Evolutionary conservation across 2,797 vertebrate species (phyloP).

Genomic region (Aplochiton taeniatus): DNA sequence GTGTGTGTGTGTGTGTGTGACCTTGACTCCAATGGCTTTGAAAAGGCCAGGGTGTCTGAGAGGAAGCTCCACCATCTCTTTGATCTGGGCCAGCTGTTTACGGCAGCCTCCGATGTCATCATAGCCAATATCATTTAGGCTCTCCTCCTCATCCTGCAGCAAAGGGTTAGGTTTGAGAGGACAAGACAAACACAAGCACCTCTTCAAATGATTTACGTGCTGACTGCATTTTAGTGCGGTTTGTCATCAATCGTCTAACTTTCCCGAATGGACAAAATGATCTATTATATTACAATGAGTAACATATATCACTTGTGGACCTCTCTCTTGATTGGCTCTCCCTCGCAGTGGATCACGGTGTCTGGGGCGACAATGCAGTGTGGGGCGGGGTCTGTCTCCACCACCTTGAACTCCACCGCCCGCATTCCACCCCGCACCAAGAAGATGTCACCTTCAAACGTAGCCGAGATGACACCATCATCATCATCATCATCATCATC

Average conservation of each 20-base stretch:
- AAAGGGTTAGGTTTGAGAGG: neutral
- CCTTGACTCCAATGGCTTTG: slow-evolving; percentile 70
- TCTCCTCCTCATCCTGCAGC: slow-evolving; percentile 64
- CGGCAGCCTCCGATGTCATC: slow-evolving; percentile 68
- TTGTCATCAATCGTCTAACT: too few species aligned
- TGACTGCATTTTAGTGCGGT: too few species aligned
- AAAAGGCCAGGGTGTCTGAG: slow-evolving; percentile 64
- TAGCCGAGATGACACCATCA: neutral
- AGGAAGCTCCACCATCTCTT: slow-evolving; percentile 71
- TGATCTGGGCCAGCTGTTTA: slow-evolving; percentile 68
- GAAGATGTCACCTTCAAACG: slow-evolving; percentile 58
- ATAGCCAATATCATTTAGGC: slow-evolving; percentile 64
- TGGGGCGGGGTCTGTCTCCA: slow-evolving; percentile 61
- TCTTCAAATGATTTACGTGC: too few species aligned
- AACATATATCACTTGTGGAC: slow-evolving; percentile 19
- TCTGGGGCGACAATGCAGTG: slow-evolving; percentile 69
- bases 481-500: neutral
- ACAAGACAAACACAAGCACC: neutral
- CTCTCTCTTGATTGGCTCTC: slow-evolving; percentile 68
- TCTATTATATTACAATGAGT: too few species aligned
- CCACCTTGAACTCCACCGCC: slow-evolving; percentile 66
- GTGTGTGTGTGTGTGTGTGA: slow-evolving; percentile 13
- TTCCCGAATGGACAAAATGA: too few species aligned
- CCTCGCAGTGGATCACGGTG: slow-evolving; percentile 66
- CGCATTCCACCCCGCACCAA: slow-evolving; percentile 64